Conservation (phyloP, 2,888 invertebrate genomes). For the Trachelus stipa region DNA sequence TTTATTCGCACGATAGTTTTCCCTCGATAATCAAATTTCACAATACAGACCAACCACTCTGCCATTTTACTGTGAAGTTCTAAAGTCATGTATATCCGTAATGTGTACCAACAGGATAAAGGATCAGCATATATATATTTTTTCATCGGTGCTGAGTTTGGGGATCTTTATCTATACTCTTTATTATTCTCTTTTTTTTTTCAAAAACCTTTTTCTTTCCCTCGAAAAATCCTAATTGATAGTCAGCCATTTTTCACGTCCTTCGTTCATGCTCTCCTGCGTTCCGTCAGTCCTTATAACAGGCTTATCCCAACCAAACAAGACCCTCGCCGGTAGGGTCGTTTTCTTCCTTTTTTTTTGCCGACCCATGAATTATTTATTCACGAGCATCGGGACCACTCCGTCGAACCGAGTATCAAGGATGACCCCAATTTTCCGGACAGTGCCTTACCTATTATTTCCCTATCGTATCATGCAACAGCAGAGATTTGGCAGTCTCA, state of each 20-base stretch:
- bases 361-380: slow-evolving; percentile 51
- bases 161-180: not conserved
- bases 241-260: slow-evolving; percentile 48
- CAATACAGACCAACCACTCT: not conserved
- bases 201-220: slow-evolving; percentile 25
- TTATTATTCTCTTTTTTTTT: slow-evolving; percentile 11
- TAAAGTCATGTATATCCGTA: not conserved
- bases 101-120: not conserved
- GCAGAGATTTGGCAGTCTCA: not conserved
- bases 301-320: slow-evolving; percentile 47
- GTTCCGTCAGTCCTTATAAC: slow-evolving; percentile 49
- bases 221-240: slow-evolving; percentile 45
- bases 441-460: not conserved
- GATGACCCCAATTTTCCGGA: slow-evolving; percentile 40
- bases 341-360: slow-evolving; percentile 21
- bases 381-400: slow-evolving; percentile 23
- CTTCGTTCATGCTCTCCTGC: slow-evolving; percentile 50
- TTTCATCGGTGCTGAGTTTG: not conserved
- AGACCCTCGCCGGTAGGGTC: slow-evolving; percentile 25
- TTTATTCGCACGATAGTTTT: not conserved
- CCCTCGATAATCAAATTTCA: not conserved
- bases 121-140: not conserved
- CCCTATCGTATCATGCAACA: not conserved
- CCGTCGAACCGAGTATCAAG: slow-evolving; percentile 6
- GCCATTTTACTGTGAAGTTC: not conserved